A percentile compares a stretch with the other conserved stretches of the same genome.
These are phyloP conservation scores for Ptyas mucosa DNA, from an alignment of 2,113 vertebrate species.

Conservation along the genomic window DNA sequence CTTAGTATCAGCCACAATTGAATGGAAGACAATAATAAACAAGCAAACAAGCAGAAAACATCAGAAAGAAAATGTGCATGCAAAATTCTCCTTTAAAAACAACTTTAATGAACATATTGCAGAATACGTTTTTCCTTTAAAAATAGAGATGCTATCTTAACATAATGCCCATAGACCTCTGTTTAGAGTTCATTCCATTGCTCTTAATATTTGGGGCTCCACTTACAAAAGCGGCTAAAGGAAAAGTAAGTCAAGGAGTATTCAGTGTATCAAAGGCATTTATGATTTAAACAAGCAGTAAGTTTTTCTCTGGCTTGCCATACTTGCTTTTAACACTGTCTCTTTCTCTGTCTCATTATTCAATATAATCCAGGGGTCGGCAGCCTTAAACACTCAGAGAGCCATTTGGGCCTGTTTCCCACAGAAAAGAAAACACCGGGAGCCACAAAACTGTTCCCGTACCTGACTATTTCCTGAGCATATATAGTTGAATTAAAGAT, in stretches of 20 bases:
- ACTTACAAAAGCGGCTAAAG: not conserved
- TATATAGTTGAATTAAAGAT: too few species aligned
- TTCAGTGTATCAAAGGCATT: conserved; percentile 22
- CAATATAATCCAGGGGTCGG: not conserved
- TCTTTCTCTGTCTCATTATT: conserved; percentile 17
- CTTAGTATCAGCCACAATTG: too few species aligned
- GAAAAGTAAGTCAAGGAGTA: not conserved
- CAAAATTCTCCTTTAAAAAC: not conserved
- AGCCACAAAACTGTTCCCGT: too few species aligned
- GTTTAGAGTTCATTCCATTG: not conserved
- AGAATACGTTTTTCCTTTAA: not conserved
- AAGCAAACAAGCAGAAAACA: not conserved
- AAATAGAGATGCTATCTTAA: not conserved
- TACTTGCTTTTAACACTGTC: conserved; percentile 36
- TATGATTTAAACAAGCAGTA: not conserved
- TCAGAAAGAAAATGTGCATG: not conserved
- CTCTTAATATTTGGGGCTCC: not conserved
- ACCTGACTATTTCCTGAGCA: too few species aligned
- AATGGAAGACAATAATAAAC: not conserved
- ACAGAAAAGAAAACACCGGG: too few species aligned
- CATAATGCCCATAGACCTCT: not conserved
- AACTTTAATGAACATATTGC: not conserved
- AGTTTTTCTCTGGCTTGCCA: not conserved
- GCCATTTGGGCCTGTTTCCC: too few species aligned
- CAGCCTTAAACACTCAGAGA: too few species aligned